Evolutionary conservation across 2,113 vertebrate species (phyloP).

Genomic region (Ia io): DNA sequence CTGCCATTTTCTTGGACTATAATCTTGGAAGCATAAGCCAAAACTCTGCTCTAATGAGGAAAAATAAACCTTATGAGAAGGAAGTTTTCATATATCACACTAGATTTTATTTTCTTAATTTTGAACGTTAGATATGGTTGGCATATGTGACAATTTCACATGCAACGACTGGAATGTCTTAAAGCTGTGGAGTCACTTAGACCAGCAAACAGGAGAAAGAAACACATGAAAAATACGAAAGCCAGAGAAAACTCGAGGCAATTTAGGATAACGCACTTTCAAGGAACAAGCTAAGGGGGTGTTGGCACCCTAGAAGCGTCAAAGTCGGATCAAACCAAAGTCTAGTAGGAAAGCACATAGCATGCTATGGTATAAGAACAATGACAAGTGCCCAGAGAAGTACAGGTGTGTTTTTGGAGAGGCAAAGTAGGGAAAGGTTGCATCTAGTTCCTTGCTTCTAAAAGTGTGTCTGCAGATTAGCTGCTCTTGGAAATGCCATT

Average conservation of each 20-base stretch:
- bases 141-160: background rate
- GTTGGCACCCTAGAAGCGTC: background rate
- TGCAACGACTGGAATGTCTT: background rate
- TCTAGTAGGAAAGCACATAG: background rate
- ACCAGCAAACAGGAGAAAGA: background rate
- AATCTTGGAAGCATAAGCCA: slow-evolving; percentile 1
- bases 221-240: background rate
- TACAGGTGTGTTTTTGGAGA: background rate
- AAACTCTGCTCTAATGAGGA: slow-evolving; percentile 32
- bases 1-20: slow-evolving; percentile 38
- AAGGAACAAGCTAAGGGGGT: background rate
- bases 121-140: background rate
- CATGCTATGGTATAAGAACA: background rate
- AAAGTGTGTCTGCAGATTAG: background rate
- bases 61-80: slow-evolving; percentile 24
- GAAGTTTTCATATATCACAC: background rate
- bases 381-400: background rate
- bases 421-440: background rate
- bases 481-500: background rate
- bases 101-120: background rate
- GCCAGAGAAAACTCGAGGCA: background rate
- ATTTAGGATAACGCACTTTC: background rate
- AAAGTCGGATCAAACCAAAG: background rate
- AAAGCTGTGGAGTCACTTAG: background rate
- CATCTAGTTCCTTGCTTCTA: background rate